A percentile compares a stretch with the other conserved stretches of the same genome.
Conservation (phyloP, 2,113 vertebrate genomes). For the Serinus canaria region DNA sequence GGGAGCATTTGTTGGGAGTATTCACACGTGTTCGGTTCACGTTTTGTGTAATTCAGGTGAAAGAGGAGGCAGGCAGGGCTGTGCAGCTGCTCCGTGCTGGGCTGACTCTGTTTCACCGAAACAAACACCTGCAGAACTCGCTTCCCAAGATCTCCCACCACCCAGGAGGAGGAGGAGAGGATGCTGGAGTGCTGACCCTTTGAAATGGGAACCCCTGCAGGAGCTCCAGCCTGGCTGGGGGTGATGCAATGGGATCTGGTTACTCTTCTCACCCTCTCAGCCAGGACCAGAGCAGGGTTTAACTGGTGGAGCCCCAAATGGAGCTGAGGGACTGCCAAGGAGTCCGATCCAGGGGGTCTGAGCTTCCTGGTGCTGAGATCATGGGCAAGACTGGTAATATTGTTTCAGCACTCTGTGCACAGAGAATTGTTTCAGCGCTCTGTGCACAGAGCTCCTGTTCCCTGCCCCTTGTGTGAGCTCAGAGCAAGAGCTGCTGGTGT, state of each 20-base stretch:
- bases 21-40: fast-evolving
- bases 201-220: not conserved
- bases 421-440: fast-evolving
- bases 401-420: fast-evolving
- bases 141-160: fast-evolving
- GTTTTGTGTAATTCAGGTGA: not conserved
- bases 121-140: not conserved
- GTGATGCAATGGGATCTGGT: not conserved
- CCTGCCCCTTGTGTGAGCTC: not conserved
- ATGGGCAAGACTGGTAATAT: fast-evolving
- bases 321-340: not conserved
- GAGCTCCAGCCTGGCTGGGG: not conserved
- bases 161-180: not conserved
- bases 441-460: not conserved
- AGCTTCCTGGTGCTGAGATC: not conserved
- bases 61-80: not conserved
- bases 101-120: not conserved
- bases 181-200: not conserved
- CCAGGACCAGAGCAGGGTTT: not conserved
- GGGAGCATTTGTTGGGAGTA: not conserved
- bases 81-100: not conserved
- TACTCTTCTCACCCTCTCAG: not conserved
- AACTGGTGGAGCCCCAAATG: fast-evolving
- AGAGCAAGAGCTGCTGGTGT: not conserved
- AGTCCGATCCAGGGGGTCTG: fast-evolving